Conservation (phyloP, 1,140 invertebrate species). For the Tetramorium simillimum region DNA sequence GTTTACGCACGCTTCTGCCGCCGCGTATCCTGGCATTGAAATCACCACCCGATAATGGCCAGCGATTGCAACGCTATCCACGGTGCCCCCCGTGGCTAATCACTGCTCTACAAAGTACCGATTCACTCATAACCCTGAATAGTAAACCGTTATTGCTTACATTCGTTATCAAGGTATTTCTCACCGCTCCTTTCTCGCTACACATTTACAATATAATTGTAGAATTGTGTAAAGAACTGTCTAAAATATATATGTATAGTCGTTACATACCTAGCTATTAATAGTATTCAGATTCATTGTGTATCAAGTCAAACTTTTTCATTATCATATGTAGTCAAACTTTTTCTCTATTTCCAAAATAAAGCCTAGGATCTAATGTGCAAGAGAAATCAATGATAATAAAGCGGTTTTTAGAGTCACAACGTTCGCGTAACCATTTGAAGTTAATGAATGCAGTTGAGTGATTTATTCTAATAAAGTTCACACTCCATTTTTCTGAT, state of each 20-base stretch:
- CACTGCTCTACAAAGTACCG: not conserved
- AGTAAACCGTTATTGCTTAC: not conserved
- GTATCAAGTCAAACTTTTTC: too few species aligned
- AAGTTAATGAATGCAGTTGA: not conserved
- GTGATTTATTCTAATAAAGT: not conserved
- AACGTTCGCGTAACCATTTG: not conserved
- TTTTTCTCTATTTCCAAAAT: not conserved
- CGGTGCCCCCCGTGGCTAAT: not conserved
- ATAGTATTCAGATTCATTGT: too few species aligned
- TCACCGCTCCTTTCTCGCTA: not conserved
- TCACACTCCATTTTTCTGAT: not conserved
- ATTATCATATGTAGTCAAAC: not conserved
- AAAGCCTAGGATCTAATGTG: not conserved
- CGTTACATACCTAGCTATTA: too few species aligned
- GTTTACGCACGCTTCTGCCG: conserved; percentile 27
- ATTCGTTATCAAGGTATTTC: not conserved
- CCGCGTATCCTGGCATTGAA: conserved; percentile 78
- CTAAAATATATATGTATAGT: too few species aligned
- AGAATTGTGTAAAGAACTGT: not conserved
- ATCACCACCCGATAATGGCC: conserved; percentile 71
- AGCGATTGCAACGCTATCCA: conserved; percentile 65
- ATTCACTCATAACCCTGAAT: not conserved
- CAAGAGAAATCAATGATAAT: not conserved
- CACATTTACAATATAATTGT: not conserved
- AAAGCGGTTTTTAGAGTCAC: not conserved